These are phyloP conservation scores for Vireo griseus DNA, from an alignment of 2,797 vertebrate species.

Conservation along the genomic window DNA sequence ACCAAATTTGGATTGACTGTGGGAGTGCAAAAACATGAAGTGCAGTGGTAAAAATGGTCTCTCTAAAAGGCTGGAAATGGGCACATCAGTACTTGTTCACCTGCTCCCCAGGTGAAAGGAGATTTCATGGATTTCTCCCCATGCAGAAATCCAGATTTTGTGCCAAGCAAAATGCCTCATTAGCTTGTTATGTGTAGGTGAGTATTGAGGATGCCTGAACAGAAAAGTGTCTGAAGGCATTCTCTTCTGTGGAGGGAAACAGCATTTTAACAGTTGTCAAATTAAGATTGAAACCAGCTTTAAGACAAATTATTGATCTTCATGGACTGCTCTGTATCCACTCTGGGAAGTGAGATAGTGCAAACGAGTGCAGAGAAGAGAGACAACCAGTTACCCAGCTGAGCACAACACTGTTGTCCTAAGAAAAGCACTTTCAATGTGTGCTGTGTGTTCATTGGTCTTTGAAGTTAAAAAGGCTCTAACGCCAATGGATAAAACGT, in stretches of 20 bases:
- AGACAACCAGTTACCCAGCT: not conserved
- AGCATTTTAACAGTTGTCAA: not conserved
- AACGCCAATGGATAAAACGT: not conserved
- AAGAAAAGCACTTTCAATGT: not conserved
- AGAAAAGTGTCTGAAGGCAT: not conserved
- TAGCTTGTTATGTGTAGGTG: not conserved
- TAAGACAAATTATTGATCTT: not conserved
- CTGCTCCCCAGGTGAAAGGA: not conserved
- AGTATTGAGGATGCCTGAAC: not conserved
- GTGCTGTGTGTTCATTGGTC: not conserved
- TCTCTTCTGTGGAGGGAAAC: not conserved
- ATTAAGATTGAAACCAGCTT: not conserved
- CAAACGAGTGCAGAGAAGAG: not conserved
- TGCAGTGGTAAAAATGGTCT: not conserved
- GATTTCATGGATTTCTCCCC: too few relatives aligned
- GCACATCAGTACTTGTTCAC: not conserved
- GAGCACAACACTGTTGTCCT: not conserved
- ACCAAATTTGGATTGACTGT: not conserved
- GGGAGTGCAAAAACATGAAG: not conserved
- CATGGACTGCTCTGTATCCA: not conserved
- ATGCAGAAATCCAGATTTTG: not conserved
- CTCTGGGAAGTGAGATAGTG: not conserved
- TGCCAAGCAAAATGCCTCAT: not conserved
- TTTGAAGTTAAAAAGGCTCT: not conserved
- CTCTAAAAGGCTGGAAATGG: not conserved